A percentile compares a stretch with the other conserved stretches of the same genome.
These are phyloP conservation scores for Drosophila sordidula DNA, from an alignment of 2,888 invertebrate species.

Conservation along the genomic window DNA sequence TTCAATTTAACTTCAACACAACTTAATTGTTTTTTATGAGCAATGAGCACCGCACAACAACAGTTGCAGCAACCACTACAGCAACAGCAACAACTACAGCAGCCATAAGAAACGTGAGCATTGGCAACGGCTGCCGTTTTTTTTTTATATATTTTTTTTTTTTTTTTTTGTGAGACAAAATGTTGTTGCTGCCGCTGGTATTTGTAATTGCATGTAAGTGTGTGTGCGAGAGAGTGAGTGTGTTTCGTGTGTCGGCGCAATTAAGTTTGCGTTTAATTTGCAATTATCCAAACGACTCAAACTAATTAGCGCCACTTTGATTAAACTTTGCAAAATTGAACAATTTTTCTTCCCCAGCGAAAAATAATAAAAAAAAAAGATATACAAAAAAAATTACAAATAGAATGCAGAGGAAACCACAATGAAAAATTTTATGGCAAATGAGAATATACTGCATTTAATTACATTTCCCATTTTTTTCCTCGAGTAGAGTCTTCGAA, in stretches of 20 bases:
- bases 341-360: constrained; percentile 34
- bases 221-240: constrained; percentile 19
- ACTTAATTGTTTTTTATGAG: constrained; percentile 69
- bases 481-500: background rate
- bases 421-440: constrained; percentile 6
- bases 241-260: constrained; percentile 78
- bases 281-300: constrained; percentile 81
- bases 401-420: constrained; percentile 20
- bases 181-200: constrained; percentile 39
- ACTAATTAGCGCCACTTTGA: constrained; percentile 82
- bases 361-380: constrained; percentile 5
- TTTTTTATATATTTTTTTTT: constrained; percentile 31
- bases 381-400: constrained; percentile 7
- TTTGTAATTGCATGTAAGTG: constrained; percentile 55
- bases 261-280: constrained; percentile 80
- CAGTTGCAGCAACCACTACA: constrained; percentile 32
- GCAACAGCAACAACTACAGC: constrained; percentile 16
- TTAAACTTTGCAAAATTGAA: constrained; percentile 73
- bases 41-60: constrained; percentile 27
- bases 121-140: constrained; percentile 41
- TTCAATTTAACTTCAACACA: constrained; percentile 70
- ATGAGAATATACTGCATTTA: constrained; percentile 29
- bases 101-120: constrained; percentile 37
- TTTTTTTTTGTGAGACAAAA: constrained; percentile 49
- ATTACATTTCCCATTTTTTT: background rate